phyloP scores from a whole-genome alignment of 2,113 vertebrate species.

The Mohoua ochrocephala region DNA sequence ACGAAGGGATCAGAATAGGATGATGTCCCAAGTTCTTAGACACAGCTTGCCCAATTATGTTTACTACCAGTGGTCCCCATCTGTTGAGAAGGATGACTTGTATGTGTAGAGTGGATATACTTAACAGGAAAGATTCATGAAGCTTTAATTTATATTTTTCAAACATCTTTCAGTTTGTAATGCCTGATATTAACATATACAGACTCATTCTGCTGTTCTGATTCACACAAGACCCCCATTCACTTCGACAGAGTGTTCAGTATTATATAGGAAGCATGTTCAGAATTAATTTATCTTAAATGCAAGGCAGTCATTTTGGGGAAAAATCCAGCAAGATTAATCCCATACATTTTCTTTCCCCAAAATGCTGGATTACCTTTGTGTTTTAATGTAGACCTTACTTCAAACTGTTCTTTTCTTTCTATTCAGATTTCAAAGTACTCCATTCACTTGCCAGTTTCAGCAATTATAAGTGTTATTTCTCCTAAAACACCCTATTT shows the following conservation, averaged over 20 bases:
- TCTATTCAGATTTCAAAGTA: background rate
- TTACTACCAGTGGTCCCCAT: background rate
- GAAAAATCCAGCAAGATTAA: background rate
- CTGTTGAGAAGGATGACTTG: background rate
- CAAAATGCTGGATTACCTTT: background rate
- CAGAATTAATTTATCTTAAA: background rate
- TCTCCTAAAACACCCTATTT: slow-evolving; percentile 20
- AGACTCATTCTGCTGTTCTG: background rate
- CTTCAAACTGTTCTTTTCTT: background rate
- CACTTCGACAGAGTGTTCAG: background rate
- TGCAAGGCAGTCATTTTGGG: background rate
- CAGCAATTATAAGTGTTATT: background rate
- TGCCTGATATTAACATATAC: fast-evolving
- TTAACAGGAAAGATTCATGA: background rate
- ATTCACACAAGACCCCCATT: background rate
- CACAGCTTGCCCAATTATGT: background rate
- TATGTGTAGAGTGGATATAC: background rate
- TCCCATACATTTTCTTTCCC: background rate
- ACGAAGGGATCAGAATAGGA: background rate
- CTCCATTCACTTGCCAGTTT: background rate
- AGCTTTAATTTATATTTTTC: background rate
- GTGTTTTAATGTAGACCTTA: background rate
- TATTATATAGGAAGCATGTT: background rate
- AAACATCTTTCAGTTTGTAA: background rate
- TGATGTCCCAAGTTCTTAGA: background rate